phyloP scores from a whole-genome alignment of 2,113 vertebrate species.

The Melanostigma gelatinosum region DNA sequence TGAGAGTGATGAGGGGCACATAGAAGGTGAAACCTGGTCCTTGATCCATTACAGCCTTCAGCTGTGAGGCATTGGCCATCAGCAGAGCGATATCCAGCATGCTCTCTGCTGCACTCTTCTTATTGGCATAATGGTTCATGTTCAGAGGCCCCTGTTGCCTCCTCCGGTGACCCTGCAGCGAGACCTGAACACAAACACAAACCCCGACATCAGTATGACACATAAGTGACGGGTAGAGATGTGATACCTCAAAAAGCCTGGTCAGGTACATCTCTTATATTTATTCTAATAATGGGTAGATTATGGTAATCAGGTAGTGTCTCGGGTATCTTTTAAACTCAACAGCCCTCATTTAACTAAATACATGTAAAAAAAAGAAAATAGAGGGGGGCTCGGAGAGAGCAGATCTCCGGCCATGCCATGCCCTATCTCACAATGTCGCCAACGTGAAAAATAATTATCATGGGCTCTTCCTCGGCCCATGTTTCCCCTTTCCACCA shows the following conservation, averaged over 20 bases:
- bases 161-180: constrained; percentile 5
- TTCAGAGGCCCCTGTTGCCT: constrained; percentile 82
- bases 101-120: constrained; percentile 96
- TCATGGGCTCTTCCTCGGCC: neutral
- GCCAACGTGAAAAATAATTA: neutral
- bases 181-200: constrained; percentile 59
- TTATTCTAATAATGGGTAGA: neutral
- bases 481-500: no score
- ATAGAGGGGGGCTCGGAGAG: neutral
- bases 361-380: neutral
- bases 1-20: constrained; percentile 87
- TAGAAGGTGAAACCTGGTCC: constrained; percentile 88
- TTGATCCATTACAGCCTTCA: constrained; percentile 93
- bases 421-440: neutral
- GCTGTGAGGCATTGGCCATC: constrained; percentile 97
- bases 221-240: neutral
- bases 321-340: neutral
- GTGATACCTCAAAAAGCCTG: neutral
- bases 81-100: constrained; percentile 97
- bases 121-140: constrained; percentile 96
- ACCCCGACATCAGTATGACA: constrained; percentile 36
- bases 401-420: neutral
- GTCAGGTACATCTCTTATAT: neutral
- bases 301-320: neutral
- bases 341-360: neutral